Conservation (phyloP, 2,888 invertebrate species). For the Noctua janthe region DNA sequence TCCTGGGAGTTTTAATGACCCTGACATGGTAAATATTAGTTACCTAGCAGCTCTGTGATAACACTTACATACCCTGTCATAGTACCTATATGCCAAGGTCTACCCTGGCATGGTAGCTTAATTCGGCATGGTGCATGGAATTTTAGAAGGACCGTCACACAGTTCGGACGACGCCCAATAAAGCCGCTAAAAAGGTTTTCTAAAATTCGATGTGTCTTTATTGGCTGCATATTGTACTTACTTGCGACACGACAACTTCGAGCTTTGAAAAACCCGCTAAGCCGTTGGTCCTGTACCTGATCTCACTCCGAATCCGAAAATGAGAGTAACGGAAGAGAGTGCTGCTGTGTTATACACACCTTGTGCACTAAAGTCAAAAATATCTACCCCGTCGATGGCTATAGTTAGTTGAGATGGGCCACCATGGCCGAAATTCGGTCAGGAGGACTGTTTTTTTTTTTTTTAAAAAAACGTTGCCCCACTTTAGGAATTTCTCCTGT, state of each 20-base stretch:
- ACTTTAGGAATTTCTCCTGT: no score
- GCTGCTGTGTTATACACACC: no score
- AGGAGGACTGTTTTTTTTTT: no score
- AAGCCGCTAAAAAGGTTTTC: neutral
- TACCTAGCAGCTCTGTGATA: neutral
- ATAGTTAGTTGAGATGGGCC: neutral
- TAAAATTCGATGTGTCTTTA: neutral
- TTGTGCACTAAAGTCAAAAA: neutral
- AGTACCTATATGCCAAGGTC: no score
- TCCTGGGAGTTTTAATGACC: constrained; percentile 94
- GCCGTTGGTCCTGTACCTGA: neutral
- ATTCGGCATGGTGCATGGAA: neutral
- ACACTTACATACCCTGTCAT: neutral
- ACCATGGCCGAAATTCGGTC: neutral
- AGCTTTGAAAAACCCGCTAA: neutral
- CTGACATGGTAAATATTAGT: constrained; percentile 91
- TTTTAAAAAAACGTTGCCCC: no score
- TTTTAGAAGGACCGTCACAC: neutral
- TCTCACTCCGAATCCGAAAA: neutral
- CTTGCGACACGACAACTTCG: neutral
- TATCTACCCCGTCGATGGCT: neutral
- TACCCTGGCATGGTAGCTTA: no score
- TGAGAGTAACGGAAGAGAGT: neutral
- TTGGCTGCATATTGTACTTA: neutral
- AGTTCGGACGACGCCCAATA: neutral